Base-by-base conservation (phyloP, 2,888 invertebrate species). In the Sphaeridia pumilis region DNA sequence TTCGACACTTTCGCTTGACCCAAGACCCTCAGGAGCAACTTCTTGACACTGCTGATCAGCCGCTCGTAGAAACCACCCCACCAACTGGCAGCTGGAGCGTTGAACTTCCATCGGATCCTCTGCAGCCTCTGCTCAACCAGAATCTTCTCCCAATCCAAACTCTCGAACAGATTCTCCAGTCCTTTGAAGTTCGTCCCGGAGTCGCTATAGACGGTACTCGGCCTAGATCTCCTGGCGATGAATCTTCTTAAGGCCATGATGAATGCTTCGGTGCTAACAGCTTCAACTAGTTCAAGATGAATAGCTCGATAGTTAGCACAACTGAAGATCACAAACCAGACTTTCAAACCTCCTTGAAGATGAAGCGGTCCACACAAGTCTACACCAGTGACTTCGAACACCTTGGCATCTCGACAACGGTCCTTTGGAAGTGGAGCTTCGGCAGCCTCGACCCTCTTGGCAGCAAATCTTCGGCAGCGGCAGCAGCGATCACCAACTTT, bases 141-240 rank as follows among this genome's bases (percentile, higher is more conserved):
- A 27, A 49, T 41, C 26, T 41, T 38, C 1, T 71, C 73, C 60
- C 75, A 76, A 58, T 76, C 75, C 1, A 76, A 72, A 66, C 74
- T 73, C 57, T 72, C 71, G 59, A 74, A 73, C n/a, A 73, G 67
- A 57, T 67, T 70, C 3, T 63, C 57, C 0, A 67, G 58, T 1
- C 69, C 67, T 1, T 65, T 56, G 57, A 73, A 72, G 56, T 70
- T 70, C 0, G 67, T 67, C 0, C 68, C 70, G 50, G 71, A 71
- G 51, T 73, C 71, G 25, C 65, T 66, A 44, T 65, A 69, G 0
- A 71, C 26, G 2, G 65, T 57, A n/a, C 46, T 56, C 0, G 67
- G 67, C n/a, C 66, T 54, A 3, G 70, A 69, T 26, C 68, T 52
- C 36, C 68, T 49, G 1, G 67, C 60, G 12, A 69, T 60, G 49